Evolutionary conservation across 2,888 invertebrate species (phyloP).

Genomic region (Drosophila rellima): DNA sequence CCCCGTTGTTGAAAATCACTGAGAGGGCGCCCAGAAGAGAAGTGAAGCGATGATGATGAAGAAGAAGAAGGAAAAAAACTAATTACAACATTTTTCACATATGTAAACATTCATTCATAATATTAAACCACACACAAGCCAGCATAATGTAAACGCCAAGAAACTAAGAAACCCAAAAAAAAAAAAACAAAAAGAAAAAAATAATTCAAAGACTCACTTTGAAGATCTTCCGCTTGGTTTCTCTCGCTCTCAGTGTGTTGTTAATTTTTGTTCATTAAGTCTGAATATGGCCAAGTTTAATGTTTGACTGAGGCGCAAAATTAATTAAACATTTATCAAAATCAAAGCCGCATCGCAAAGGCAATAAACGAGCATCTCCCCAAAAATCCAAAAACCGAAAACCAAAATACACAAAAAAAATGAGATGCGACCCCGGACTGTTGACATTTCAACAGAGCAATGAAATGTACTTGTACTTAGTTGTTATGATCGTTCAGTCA

Average conservation of each 20-base stretch:
- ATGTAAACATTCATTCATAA: slow-evolving; percentile 82
- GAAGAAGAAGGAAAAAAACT: slow-evolving; percentile 63
- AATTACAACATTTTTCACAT: slow-evolving; percentile 83
- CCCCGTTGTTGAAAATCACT: slow-evolving; percentile 78
- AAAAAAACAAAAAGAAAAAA: slow-evolving; percentile 33
- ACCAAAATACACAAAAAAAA: slow-evolving; percentile 17
- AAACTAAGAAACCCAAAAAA: slow-evolving; percentile 54
- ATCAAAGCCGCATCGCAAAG: slow-evolving; percentile 69
- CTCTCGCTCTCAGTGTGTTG: slow-evolving; percentile 66
- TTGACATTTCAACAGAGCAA: slow-evolving; percentile 67
- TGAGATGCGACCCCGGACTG: slow-evolving; percentile 29
- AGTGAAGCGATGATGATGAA: slow-evolving; percentile 8
- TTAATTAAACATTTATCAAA: slow-evolving; percentile 84
- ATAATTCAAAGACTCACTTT: slow-evolving; percentile 66
- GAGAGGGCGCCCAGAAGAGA: slow-evolving; percentile 41
- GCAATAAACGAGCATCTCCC: slow-evolving; percentile 37
- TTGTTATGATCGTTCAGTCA: slow-evolving; percentile 54
- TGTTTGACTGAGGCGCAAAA: slow-evolving; percentile 72
- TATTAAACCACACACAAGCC: slow-evolving; percentile 68
- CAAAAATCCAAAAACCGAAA: slow-evolving; percentile 16
- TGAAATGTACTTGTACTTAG: slow-evolving; percentile 27
- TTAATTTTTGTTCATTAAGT: slow-evolving; percentile 83
- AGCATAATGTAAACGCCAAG: slow-evolving; percentile 74
- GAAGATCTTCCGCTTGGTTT: slow-evolving; percentile 80
- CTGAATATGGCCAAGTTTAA: slow-evolving; percentile 79